phyloP scores from a whole-genome alignment of 2,113 vertebrate species.

The Microtus oregoni region DNA sequence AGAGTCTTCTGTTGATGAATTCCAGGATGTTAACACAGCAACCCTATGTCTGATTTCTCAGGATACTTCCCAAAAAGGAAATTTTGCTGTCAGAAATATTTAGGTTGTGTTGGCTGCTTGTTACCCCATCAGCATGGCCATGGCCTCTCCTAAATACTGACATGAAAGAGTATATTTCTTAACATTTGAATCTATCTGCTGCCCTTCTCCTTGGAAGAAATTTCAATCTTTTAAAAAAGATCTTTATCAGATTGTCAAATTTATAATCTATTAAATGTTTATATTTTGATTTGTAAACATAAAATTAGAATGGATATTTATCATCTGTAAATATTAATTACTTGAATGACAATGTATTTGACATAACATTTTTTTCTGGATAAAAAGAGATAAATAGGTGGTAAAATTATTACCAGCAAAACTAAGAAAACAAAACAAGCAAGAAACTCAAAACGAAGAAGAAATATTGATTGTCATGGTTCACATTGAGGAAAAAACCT shows the following conservation, averaged over 20 bases:
- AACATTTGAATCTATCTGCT: not conserved
- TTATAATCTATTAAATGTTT: constrained; percentile 15
- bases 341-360: not conserved
- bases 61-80: not conserved
- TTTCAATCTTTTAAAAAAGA: constrained; percentile 3
- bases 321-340: not conserved
- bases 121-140: fast-evolving
- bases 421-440: not conserved
- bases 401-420: not conserved
- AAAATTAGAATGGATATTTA: not conserved
- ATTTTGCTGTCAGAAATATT: not conserved
- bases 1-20: not conserved
- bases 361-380: not conserved
- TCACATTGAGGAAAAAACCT: constrained; percentile 6
- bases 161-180: not conserved
- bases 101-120: not conserved
- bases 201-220: constrained; percentile 51
- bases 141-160: not conserved
- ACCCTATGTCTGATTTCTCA: not conserved
- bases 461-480: not conserved
- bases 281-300: not conserved
- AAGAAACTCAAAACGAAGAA: not conserved
- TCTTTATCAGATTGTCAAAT: not conserved
- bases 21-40: not conserved
- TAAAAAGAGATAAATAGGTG: not conserved